phyloP scores from a whole-genome alignment of 2,797 vertebrate species.

The Sebastes minor region DNA sequence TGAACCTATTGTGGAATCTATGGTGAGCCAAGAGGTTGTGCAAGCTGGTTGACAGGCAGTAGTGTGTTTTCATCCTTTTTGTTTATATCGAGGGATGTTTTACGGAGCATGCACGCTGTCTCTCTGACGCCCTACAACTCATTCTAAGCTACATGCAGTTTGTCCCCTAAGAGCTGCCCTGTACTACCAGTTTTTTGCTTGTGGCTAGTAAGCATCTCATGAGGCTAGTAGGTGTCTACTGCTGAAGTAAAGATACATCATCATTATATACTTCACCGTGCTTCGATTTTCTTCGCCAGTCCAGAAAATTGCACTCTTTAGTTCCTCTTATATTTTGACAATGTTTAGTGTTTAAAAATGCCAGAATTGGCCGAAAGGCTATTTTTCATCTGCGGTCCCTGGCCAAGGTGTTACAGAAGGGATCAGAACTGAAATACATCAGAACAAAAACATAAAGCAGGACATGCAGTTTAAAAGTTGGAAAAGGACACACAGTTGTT shows the following conservation, averaged over 20 bases:
- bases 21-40: constrained; percentile 83
- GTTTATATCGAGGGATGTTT: neutral
- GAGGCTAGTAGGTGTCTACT: neutral
- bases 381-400: no score
- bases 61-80: neutral
- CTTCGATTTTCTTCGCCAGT: neutral
- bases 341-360: no score
- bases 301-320: neutral
- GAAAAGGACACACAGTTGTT: no score
- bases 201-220: neutral
- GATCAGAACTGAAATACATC: no score
- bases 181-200: neutral
- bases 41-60: neutral
- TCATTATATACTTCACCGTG: fast-evolving
- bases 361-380: no score
- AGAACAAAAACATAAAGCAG: no score
- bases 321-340: neutral
- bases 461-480: no score
- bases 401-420: no score
- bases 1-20: constrained; percentile 96
- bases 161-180: neutral
- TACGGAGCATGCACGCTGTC: neutral
- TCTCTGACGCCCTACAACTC: neutral
- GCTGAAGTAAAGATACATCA: neutral
- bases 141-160: neutral